A percentile compares a stretch with the other conserved stretches of the same genome.
phyloP scores from a whole-genome alignment of 1,140 invertebrate species.

The Amyelois transitella region DNA sequence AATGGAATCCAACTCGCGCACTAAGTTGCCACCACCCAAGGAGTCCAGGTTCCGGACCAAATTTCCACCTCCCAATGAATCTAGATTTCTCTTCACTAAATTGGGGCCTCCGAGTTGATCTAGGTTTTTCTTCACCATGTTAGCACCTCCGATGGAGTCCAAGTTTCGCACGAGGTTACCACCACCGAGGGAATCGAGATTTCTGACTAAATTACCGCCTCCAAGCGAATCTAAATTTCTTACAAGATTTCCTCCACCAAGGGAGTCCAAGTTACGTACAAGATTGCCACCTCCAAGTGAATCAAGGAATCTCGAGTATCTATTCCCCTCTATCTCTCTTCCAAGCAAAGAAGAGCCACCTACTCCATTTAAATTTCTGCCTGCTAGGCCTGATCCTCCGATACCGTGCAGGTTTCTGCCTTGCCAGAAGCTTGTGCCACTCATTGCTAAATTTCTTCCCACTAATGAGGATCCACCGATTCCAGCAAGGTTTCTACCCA shows the following conservation, averaged over 20 bases:
- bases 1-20: constrained; percentile 58
- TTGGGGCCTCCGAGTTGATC: constrained; percentile 71
- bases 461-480: constrained; percentile 32
- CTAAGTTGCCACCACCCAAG: constrained; percentile 64
- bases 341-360: constrained; percentile 36
- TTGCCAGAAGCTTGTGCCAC: constrained; percentile 1
- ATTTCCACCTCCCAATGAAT: constrained; percentile 66
- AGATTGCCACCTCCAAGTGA: constrained; percentile 40
- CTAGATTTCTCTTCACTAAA: constrained; percentile 58
- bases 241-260: constrained; percentile 36
- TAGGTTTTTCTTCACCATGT: constrained; percentile 65
- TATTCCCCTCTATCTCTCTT: constrained; percentile 42
- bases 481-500: constrained; percentile 37
- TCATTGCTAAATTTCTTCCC: constrained; percentile 23
- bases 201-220: constrained; percentile 54
- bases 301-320: constrained; percentile 48
- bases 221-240: constrained; percentile 45
- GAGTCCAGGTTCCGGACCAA: constrained; percentile 64
- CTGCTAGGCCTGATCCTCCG: constrained; percentile 30
- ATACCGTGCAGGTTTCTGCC: constrained; percentile 40
- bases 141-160: constrained; percentile 62
- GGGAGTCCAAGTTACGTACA: constrained; percentile 21
- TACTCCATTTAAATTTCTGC: constrained; percentile 36
- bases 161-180: constrained; percentile 61
- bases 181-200: constrained; percentile 66